Base-by-base conservation (phyloP, 2,888 invertebrate genomes). In the Melanophora roralis region DNA sequence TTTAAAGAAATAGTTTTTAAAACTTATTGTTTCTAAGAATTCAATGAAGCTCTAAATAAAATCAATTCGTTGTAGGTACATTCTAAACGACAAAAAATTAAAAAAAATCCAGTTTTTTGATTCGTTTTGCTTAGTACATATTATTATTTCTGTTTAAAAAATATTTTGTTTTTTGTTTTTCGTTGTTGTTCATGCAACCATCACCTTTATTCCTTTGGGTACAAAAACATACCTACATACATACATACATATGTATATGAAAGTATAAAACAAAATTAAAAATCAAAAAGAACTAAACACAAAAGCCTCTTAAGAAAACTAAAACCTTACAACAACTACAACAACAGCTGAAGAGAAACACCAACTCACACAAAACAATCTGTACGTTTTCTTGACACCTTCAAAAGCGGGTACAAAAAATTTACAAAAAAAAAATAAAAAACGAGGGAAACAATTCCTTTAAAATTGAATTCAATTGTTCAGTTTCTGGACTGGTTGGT, bases 361-460 rank as follows among this genome's bases (percentile, higher is more conserved):
- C 45, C 68, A 69, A 38, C 57, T 68, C 68, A 36, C 4, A 43
- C 5, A 57, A 23, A 68, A 45, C 64, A 59, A 78, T 69, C 74
- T 78, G 59, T 69, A 78, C 64, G 74, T 78, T 78, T 78, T 78
- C 74, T 74, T 78, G 74, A 78, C 78, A 78, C 78, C 78, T 78
- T 74, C 64, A 49, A 78, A 64, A 49, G 27, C 27, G 14, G 43
- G 23, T 34, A 21, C n/a, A 62, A 62, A 34, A 34, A 57, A 19
- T 34, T n/a, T 8, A 62, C 34, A 19, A 34, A 57, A n/a, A 11
- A 55, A 23, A 40, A 43, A 59, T 21, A 55, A 38, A 3, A 9
- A 67, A 59, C 74, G 43, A 67, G 67, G 59, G 67, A 74, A 40
- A 69, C 55, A 78, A 74, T 78, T 64, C 69, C 69, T 78, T 74